Evolutionary conservation across 1,140 invertebrate species (phyloP).

Genomic region (Zaprionus gabonicus): DNA sequence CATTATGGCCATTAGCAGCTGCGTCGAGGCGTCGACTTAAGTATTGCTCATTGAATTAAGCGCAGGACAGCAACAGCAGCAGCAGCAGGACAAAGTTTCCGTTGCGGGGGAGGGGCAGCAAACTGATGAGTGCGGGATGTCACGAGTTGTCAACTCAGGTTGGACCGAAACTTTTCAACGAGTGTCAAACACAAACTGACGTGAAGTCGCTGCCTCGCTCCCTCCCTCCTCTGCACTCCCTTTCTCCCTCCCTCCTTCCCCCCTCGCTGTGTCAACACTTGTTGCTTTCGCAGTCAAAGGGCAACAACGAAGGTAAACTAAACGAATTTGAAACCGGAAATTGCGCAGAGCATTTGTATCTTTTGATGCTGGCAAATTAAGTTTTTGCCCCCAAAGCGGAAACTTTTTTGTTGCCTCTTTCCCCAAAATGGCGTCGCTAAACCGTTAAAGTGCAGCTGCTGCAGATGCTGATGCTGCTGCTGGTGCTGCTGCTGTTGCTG

Average conservation of each 20-base stretch:
- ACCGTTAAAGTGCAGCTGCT: conserved; percentile 28
- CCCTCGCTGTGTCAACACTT: conserved; percentile 56
- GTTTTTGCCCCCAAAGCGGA: conserved; percentile 42
- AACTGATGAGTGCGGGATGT: conserved; percentile 12
- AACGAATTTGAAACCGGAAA: conserved; percentile 72
- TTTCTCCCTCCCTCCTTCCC: background rate
- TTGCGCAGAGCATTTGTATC: conserved; percentile 71
- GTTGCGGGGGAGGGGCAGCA: background rate
- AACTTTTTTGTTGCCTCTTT: conserved; percentile 23
- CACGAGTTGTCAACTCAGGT: conserved; percentile 35
- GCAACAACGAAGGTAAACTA: conserved; percentile 56
- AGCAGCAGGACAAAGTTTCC: conserved; percentile 48
- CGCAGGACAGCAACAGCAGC: conserved; percentile 26
- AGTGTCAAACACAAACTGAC: conserved; percentile 59
- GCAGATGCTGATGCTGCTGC: conserved; percentile 7
- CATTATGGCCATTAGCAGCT: conserved; percentile 66
- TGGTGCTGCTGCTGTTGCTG: no score
- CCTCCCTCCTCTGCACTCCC: background rate
- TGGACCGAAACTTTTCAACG: conserved; percentile 62
- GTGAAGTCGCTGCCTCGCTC: background rate
- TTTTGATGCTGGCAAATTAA: conserved; percentile 74
- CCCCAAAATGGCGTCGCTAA: conserved; percentile 33
- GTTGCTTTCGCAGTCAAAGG: conserved; percentile 59
- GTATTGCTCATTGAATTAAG: conserved; percentile 52
- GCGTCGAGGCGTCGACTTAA: conserved; percentile 28